Conservation (phyloP, 2,797 vertebrate species). For the Hyperoplus immaculatus region DNA sequence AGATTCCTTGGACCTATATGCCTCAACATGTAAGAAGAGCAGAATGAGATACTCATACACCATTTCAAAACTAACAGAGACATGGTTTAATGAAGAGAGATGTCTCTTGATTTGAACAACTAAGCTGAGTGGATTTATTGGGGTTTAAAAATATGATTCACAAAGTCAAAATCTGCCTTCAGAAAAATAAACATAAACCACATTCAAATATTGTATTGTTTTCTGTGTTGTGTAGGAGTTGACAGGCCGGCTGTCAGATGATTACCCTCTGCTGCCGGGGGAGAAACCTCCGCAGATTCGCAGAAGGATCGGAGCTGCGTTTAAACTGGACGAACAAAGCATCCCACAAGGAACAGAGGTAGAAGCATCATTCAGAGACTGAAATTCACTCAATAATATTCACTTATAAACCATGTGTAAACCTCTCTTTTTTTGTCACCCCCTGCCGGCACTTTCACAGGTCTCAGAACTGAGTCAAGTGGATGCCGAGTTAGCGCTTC, state of each 20-base stretch:
- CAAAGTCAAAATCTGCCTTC: background rate
- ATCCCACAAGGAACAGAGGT: slow-evolving; percentile 85
- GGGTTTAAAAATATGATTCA: slow-evolving; percentile 24
- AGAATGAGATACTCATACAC: slow-evolving; percentile 45
- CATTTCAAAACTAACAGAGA: slow-evolving; percentile 43
- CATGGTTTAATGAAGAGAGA: slow-evolving; percentile 24
- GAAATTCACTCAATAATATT: background rate
- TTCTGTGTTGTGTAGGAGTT: slow-evolving; percentile 86
- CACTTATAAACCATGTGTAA: background rate
- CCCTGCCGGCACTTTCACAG: slow-evolving; percentile 69
- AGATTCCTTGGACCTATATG: slow-evolving; percentile 64
- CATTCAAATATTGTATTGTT: slow-evolving; percentile 20
- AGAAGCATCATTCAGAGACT: slow-evolving; percentile 32
- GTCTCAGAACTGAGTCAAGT: slow-evolving; percentile 86
- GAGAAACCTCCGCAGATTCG: slow-evolving; percentile 91
- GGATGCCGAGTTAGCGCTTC: slow-evolving; percentile 89
- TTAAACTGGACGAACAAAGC: slow-evolving; percentile 90
- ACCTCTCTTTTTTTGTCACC: slow-evolving; percentile 1
- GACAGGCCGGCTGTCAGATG: slow-evolving; percentile 88
- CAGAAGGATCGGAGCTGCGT: slow-evolving; percentile 90
- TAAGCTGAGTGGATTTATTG: slow-evolving; percentile 13
- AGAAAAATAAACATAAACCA: slow-evolving; percentile 15
- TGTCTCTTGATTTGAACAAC: slow-evolving; percentile 23
- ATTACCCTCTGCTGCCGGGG: slow-evolving; percentile 90
- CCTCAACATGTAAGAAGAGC: slow-evolving; percentile 75